These are phyloP conservation scores for Denticeps clupeoides DNA, from an alignment of 2,797 vertebrate genomes.

Conservation along the genomic window DNA sequence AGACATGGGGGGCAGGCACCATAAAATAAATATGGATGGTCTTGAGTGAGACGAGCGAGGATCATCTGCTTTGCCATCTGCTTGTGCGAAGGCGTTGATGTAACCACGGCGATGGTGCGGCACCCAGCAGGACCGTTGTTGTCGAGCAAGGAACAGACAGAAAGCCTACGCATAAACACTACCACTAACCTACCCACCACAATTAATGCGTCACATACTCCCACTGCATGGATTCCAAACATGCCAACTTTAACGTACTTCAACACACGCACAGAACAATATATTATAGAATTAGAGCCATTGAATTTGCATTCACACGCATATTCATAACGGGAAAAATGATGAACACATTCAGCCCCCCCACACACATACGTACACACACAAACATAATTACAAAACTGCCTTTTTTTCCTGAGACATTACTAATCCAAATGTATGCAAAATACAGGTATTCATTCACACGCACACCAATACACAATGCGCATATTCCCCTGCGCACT, in stretches of 20 bases:
- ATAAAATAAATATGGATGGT: slow-evolving; percentile 74
- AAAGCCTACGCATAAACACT: no score
- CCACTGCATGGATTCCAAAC: slow-evolving; percentile 23
- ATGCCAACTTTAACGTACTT: slow-evolving; percentile 13
- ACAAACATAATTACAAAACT: no score
- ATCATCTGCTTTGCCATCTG: slow-evolving; percentile 77
- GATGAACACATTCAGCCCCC: no score
- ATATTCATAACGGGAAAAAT: no score
- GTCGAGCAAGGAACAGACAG: slow-evolving; percentile 38
- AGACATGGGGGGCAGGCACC: no score
- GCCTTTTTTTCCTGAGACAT: no score
- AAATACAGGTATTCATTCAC: not conserved
- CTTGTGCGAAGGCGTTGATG: slow-evolving; percentile 45
- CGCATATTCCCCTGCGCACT: slow-evolving; percentile 19
- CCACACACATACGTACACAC: no score
- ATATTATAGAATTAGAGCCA: no score
- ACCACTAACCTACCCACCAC: no score
- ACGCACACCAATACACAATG: not conserved
- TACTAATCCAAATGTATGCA: no score
- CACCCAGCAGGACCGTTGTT: slow-evolving; percentile 42
- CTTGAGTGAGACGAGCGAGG: slow-evolving; percentile 64
- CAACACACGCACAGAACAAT: not conserved
- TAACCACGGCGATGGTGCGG: slow-evolving; percentile 57
- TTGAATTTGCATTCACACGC: no score
- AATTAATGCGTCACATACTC: slow-evolving; percentile 5